These are phyloP conservation scores for Pheosia gnoma DNA, from an alignment of 2,888 invertebrate genomes.

Conservation along the genomic window DNA sequence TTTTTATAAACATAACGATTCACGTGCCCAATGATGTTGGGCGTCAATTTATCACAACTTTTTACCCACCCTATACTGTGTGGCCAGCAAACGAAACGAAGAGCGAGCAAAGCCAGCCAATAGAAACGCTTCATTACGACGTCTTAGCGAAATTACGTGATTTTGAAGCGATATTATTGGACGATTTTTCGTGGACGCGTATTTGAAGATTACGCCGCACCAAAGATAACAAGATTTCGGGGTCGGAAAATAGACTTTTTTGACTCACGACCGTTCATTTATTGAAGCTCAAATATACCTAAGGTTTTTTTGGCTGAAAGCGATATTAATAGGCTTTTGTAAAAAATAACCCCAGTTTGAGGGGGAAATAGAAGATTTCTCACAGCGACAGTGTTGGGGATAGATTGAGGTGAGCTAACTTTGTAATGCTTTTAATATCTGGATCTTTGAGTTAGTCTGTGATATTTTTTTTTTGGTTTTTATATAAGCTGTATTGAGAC, in stretches of 20 bases:
- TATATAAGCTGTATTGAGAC: no score
- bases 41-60: conserved; percentile 16
- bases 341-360: conserved; percentile 21
- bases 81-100: background rate
- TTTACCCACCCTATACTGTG: background rate
- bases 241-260: background rate
- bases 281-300: background rate
- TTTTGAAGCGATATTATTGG: background rate
- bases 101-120: background rate
- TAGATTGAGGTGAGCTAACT: conserved; percentile 20
- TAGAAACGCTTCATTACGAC: conserved; percentile 11
- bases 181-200: background rate
- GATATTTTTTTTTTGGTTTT: no score
- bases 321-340: conserved; percentile 21
- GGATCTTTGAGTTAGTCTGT: no score
- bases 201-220: background rate
- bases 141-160: conserved; percentile 23
- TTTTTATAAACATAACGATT: conserved; percentile 1
- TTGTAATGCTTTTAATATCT: background rate
- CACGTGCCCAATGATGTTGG: background rate
- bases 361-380: conserved; percentile 22
- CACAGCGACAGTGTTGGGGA: conserved; percentile 18
- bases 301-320: conserved; percentile 7
- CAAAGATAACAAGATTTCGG: conserved; percentile 2
- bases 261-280: conserved; percentile 1